Conservation (phyloP, 2,888 invertebrate species). For the Ametastegia equiseti region DNA sequence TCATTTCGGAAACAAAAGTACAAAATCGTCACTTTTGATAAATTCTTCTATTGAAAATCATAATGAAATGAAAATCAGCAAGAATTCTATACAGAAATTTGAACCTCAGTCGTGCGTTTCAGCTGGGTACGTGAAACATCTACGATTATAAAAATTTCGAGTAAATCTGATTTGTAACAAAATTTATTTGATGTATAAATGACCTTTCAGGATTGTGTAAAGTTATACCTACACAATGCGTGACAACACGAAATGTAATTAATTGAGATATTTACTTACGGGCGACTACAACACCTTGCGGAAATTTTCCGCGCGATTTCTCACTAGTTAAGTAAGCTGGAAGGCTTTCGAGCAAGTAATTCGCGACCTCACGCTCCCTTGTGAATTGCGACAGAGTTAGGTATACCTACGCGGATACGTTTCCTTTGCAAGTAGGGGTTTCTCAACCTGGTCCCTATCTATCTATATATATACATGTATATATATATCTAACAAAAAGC, state of each 20-base stretch:
- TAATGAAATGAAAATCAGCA: too few species aligned
- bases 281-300: neutral
- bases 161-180: too few species aligned
- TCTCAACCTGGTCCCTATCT: neutral
- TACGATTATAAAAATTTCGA: too few species aligned
- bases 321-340: neutral
- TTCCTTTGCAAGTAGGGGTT: neutral
- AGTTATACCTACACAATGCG: neutral
- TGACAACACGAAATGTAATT: neutral
- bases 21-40: too few species aligned
- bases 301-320: conserved; percentile 34
- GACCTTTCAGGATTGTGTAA: too few species aligned
- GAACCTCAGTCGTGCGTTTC: too few species aligned
- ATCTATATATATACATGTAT: too few species aligned
- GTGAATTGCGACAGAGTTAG: conserved; percentile 5
- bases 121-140: too few species aligned
- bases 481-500: conserved; percentile 25
- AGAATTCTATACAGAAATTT: too few species aligned
- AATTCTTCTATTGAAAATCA: too few species aligned
- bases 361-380: conserved; percentile 5
- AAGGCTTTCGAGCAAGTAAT: conserved; percentile 20
- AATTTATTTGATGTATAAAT: too few species aligned
- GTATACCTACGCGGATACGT: conserved; percentile 2
- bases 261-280: neutral
- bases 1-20: too few species aligned